These are phyloP conservation scores for Idaea aversata DNA, from an alignment of 2,888 invertebrate genomes.

Conservation along the genomic window DNA sequence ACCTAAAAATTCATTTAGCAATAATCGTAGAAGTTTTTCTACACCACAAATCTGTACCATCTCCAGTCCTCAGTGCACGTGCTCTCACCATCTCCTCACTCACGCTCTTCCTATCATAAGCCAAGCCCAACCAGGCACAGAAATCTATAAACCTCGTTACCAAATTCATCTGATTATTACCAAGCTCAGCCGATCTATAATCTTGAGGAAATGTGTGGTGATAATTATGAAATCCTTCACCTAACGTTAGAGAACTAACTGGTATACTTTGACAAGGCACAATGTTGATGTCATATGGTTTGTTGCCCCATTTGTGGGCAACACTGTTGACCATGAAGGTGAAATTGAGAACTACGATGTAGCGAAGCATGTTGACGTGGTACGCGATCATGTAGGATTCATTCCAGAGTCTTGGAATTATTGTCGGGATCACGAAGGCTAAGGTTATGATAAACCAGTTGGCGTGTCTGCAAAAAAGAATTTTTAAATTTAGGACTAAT, in stretches of 20 bases:
- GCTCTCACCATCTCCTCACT: constrained; percentile 12
- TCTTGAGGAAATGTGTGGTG: constrained; percentile 72
- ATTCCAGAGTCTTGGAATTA: constrained; percentile 78
- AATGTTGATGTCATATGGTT: constrained; percentile 55
- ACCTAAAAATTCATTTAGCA: neutral
- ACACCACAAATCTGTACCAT: constrained; percentile 21
- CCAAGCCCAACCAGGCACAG: constrained; percentile 32
- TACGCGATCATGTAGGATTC: constrained; percentile 61
- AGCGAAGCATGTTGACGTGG: constrained; percentile 68
- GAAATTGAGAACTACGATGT: constrained; percentile 75
- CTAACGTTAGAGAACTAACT: constrained; percentile 10
- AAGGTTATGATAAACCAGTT: constrained; percentile 18
- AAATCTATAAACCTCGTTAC: constrained; percentile 57
- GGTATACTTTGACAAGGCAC: constrained; percentile 9
- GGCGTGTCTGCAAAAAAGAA: constrained; percentile 15
- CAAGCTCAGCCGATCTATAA: constrained; percentile 52
- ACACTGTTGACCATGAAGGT: constrained; percentile 83
- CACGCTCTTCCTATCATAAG: constrained; percentile 33
- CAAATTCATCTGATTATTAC: constrained; percentile 81
- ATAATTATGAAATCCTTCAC: constrained; percentile 88
- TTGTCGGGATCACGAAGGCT: constrained; percentile 61
- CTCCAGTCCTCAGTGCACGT: constrained; percentile 26
- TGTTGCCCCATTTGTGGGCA: constrained; percentile 72
- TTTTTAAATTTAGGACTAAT: neutral
- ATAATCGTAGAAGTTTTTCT: neutral